Conservation (phyloP, 30 jellyfish, hydroid and myxozoan species). For the Rhopilema esculentum region DNA sequence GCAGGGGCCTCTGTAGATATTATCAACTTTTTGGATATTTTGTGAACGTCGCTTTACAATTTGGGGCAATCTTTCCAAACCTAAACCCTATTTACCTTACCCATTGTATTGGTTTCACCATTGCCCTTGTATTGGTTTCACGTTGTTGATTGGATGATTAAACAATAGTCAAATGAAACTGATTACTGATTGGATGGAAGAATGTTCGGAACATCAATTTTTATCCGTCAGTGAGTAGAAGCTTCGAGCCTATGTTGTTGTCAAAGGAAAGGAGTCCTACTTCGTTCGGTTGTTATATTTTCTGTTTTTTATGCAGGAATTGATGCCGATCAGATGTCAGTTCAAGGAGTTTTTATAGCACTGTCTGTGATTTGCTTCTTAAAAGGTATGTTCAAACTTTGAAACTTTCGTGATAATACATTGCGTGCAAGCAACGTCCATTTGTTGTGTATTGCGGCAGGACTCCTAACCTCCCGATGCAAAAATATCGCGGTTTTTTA, state of each 20-base stretch:
- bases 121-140: neutral
- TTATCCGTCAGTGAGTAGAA: slow-evolving; percentile 41
- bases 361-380: slow-evolving; percentile 10
- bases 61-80: neutral
- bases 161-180: slow-evolving; percentile 11
- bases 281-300: neutral
- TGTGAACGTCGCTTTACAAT: too few species aligned
- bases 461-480: neutral
- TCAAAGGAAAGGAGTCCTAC: neutral
- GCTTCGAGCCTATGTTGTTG: neutral
- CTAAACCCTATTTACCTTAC: neutral
- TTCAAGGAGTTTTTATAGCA: slow-evolving; percentile 1
- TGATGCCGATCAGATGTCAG: slow-evolving; percentile 31
- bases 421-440: neutral
- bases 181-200: slow-evolving; percentile 43
- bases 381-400: slow-evolving; percentile 12
- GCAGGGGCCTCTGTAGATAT: too few species aligned
- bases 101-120: slow-evolving; percentile 27
- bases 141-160: slow-evolving; percentile 32
- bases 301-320: slow-evolving; percentile 35
- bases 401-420: neutral
- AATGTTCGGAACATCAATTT: slow-evolving; percentile 66
- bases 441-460: neutral
- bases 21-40: too few species aligned
- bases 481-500: neutral